Evolutionary conservation across 2,888 invertebrate species (phyloP).

Genomic region (Trachelus iudaicus): DNA sequence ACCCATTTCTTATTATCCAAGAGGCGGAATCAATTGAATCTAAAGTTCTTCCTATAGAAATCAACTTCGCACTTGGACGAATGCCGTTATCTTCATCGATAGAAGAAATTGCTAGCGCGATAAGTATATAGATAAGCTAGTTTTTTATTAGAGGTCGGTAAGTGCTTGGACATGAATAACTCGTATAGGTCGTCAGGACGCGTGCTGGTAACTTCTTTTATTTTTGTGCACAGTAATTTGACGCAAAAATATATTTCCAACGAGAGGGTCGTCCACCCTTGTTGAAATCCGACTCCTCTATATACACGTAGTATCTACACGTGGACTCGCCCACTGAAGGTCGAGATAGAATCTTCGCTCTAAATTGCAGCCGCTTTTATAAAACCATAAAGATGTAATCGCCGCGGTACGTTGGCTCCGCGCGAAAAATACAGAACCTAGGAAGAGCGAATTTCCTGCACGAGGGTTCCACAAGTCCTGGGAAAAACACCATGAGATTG

Average conservation of each 20-base stretch:
- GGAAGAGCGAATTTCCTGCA: neutral
- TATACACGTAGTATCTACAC: neutral
- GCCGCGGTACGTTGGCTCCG: conserved; percentile 17
- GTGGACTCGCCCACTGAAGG: neutral
- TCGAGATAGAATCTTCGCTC: neutral
- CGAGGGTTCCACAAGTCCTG: neutral
- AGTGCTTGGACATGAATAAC: neutral
- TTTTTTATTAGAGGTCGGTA: neutral
- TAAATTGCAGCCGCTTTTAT: conserved; percentile 42
- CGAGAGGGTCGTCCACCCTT: neutral
- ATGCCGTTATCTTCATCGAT: neutral
- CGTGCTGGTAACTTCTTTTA: neutral
- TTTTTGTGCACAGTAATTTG: neutral
- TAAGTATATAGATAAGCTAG: neutral
- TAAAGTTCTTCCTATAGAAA: neutral
- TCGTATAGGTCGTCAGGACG: neutral
- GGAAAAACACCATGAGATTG: neutral
- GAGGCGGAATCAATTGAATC: neutral
- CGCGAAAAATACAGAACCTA: neutral
- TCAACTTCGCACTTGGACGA: neutral
- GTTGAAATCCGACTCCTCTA: neutral
- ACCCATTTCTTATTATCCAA: neutral
- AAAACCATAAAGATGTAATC: conserved; percentile 63
- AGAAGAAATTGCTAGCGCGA: neutral
- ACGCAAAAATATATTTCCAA: neutral